Evolutionary conservation across 2,113 vertebrate genomes (phyloP), one percentile per base, ranked within the genome.

Genomic region (Oreochromis niloticus): DNA sequence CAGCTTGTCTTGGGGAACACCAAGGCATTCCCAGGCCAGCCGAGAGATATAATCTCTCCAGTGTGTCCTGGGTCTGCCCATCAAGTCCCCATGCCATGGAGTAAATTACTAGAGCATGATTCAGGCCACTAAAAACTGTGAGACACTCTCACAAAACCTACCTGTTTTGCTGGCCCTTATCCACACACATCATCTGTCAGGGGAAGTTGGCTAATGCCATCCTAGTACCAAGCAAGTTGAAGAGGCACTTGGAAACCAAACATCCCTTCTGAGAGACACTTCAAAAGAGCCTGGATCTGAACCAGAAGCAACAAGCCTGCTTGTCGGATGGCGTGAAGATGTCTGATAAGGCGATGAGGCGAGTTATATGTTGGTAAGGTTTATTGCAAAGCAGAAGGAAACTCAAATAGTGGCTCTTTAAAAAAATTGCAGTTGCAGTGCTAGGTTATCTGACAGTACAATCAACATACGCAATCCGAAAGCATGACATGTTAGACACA

Each of bases 211-310:
- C 16, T 78, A 78, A 32, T 52, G 73, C 46, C 7, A 50, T 2
- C 46, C 27, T 17, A n/a, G 73, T 32, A 52, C 27, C 73, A 52
- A 78, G 0, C 6, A 78, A 34, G 73, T 46, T 78, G 73, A 78
- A 52, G 73, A 78, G 17, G 46, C 73, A 78, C 73, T 78, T 78
- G 73, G 46, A 78, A 78, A 34, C 46, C 27, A 78, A 78, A 78
- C 27, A 0, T n/a, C 27, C 10, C 46, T 52, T 78, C 73, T 78
- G 46, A 78, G 46, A 78, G 17, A 78, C 27, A 78, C 73, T 78
- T 52, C 46, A 78, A 78, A 34, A 78, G 73, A 78, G 46, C 46
- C 7, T 78, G 73, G 17, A 52, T 4, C 73, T 52, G 73, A 78
- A 78, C 73, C 73, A 78, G 73, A 52, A 32, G 73, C 73, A 78